Base-by-base conservation (phyloP, 1,140 invertebrate species). In the Rhopalosiphum padi region DNA sequence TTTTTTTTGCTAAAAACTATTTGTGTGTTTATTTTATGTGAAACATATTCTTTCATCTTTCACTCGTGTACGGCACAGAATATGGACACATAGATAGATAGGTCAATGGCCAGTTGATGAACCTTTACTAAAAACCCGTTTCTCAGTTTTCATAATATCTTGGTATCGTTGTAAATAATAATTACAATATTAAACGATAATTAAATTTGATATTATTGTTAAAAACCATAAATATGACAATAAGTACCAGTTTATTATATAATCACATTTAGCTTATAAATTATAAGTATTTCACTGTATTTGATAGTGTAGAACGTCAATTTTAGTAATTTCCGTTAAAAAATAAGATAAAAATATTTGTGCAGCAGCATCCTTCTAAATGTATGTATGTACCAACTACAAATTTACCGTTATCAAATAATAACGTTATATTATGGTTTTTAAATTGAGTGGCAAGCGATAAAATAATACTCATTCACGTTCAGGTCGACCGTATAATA, bases 91-190 rank as follows among this genome's bases (percentile, higher is more conserved):
- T n/a, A 68, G 30, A 48, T 30, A 46, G 85, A 55, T 89, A 48
- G 88, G 88, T 89, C 88, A 89, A 89, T 55, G 88, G 88, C 88
- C 88, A 89, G 51, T 55, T 89, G 88, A 89, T 89, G 88, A 89
- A 55, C 51, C 48, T 89, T 41, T 55, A 55, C 22, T 4, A 55
- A 89, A 89, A 89, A 89, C 88, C 22, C 51, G 88, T 89, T 89
- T 55, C 88, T 55, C 11, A 55, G 88, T 89, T 89, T 89, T 89
- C 51, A 55, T 55, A 68, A 68, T 68, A 37, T 41, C 22, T 41
- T 25, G 1, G 8, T 89, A 22, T 53, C 35, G 9, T 37, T 53
- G 25, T 53, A 53, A 55, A 55, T 89, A 37, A 89, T 37, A 55
- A 55, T 23, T 22, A 41, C 35, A 5, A 89, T 89, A 55, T 55